Evolutionary conservation across 2,113 vertebrate species (phyloP), one percentile per base, ranked within the genome.

Genomic region (Delphinus delphis): DNA sequence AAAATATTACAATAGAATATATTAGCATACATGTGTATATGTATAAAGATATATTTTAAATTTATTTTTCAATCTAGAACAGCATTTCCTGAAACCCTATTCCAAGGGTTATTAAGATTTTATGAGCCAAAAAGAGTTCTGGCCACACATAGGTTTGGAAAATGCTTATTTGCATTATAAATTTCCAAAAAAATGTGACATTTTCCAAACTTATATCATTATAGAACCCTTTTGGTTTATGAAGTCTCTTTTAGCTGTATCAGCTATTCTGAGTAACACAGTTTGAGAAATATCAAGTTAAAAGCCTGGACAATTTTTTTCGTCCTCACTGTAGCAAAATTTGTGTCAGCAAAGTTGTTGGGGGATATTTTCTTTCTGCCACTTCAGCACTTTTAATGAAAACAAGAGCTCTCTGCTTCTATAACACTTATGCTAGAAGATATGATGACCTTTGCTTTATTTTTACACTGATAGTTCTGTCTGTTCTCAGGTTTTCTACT

Each of bases 341-440:
- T 76, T 88, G 71, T 96, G 96, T 95, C 91, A 97, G 88, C 88
- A 93, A 98, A 97, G 53, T 62, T 36, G 28, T 8, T 84, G 53
- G 60, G 33, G 71, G 47, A 65, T 94, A 88, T 94, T 88, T 90
- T 85, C 88, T 97, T 98, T 94, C 91, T 93, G 91, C 93, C 77
- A 55, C 76, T 81, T 97, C 85, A 93, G 93, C 92, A 97, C 53
- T 97, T 96, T 88, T 80, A 76, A 76, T 81, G 70, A 92, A 94
- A 97, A 96, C 50, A 87, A 88, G 70, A 91, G 85, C 74, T 21
- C 85, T 92, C 55, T 97, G 71, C 55, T 90, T 96, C 68, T 74
- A 41, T 4, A 80, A 55, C 76, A 84, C 60, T 82, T 88, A 53
- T 62, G 70, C 58, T 70, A 83, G 88, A 92, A 79, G 63, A 76